Conservation (phyloP, 2,113 vertebrate species). For the Chaetops frenatus region DNA sequence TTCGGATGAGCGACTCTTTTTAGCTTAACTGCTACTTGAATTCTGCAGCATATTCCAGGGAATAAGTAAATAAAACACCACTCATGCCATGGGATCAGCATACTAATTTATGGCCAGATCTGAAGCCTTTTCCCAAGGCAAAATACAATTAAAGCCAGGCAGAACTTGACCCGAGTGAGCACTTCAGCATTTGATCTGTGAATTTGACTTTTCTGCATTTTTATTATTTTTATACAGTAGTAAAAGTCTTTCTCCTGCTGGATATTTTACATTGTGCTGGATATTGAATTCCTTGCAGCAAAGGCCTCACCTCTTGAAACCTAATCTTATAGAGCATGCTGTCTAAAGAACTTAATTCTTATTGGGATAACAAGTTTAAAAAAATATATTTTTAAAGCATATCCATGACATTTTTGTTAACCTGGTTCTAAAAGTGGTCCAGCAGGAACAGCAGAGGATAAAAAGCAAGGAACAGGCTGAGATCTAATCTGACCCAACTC, state of each 20-base stretch:
- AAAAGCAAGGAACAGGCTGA: conserved; percentile 32
- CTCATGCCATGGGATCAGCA: background rate
- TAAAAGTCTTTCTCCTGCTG: conserved; percentile 13
- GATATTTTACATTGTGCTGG: conserved; percentile 15
- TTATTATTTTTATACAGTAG: conserved; percentile 5
- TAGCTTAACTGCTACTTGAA: conserved; percentile 7
- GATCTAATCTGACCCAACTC: conserved; percentile 63
- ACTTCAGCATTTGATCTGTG: conserved; percentile 24
- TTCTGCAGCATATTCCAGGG: conserved; percentile 24
- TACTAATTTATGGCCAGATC: conserved; percentile 36
- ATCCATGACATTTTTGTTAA: conserved; percentile 52
- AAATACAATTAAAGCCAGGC: conserved; percentile 51
- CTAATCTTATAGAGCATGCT: background rate
- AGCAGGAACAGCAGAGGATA: conserved; percentile 11
- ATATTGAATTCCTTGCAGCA: conserved; percentile 22
- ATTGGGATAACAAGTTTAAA: conserved; percentile 40
- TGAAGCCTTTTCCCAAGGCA: conserved; percentile 55
- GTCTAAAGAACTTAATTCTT: conserved; percentile 51
- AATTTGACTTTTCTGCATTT: conserved; percentile 43
- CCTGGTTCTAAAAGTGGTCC: conserved; percentile 13
- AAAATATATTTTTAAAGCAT: conserved; percentile 39
- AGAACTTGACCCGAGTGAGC: conserved; percentile 31
- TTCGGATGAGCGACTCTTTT: background rate
- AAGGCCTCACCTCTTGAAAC: conserved; percentile 46
- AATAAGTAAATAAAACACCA: conserved; percentile 56